Evolutionary conservation across 1,140 invertebrate species (phyloP), one percentile per base, ranked within the genome.

Genomic region (Grapholita molesta): DNA sequence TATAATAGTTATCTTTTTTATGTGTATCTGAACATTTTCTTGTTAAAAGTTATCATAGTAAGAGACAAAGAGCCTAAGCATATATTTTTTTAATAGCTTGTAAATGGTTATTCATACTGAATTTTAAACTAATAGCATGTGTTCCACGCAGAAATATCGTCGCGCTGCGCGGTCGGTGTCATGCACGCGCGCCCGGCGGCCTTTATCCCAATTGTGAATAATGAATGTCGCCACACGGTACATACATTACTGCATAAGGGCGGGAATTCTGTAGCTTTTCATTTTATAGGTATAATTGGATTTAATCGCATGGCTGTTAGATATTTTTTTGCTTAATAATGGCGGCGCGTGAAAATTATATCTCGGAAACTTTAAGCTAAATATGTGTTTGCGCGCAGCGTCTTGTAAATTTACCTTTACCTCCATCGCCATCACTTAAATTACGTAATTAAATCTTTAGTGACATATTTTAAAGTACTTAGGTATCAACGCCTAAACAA

Each of bases 121-220:
- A 21, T 48, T 48, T 0, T 21, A 48, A 15, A 48, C 8, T 7
- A 12, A 21, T 21, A 9, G 15, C 15, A 18, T 8, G 7, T 15
- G 18, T n/a, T 21, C 42, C 18, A 48, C 21, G 21, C 21, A 21
- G 15, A 15, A 38, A 21, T 2, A 48, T 21, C 0, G 6, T 1
- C 18, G 6, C 21, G 7, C 15, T 48, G 42, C 8, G 24, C 18
- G 55, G 28, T 28, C 55, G 25, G n/a, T 15, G 25, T 32, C 25
- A 65, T 38, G 64, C 64, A 32, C 64, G 64, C 64, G n/a, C 64
- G n/a, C 64, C 32, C 64, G 38, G 8, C 25, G 42, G 24, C 25
- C 25, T 67, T 67, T 67, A 67, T 67, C 15, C 66, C 23, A 52
- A 42, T 18, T 24, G 33, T 67, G 66, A 67, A 67, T 67, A 67